Evolutionary conservation across 2,888 invertebrate genomes (phyloP).

Genomic region (Acanthosepion esculentum): DNA sequence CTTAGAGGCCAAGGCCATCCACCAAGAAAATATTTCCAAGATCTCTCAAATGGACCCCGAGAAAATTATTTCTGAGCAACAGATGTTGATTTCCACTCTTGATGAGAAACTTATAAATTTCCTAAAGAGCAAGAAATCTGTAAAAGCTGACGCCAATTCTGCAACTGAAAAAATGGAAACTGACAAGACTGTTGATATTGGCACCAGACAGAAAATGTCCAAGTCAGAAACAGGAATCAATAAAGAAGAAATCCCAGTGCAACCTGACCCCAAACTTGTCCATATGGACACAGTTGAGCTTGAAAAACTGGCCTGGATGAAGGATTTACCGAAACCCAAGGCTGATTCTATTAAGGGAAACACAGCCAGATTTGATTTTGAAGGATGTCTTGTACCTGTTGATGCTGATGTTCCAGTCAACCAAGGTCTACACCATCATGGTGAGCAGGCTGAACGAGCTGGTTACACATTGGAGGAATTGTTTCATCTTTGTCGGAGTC

Average conservation of each 20-base stretch:
- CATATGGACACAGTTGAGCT: conserved; percentile 90
- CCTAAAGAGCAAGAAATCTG: not conserved
- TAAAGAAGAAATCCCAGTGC: conserved; percentile 71
- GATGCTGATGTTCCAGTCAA: conserved; percentile 79
- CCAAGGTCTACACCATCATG: conserved; percentile 89
- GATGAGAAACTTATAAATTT: conserved; percentile 57
- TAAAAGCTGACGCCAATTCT: not conserved
- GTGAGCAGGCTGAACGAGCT: conserved; percentile 87
- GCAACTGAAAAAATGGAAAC: not conserved
- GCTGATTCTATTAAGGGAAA: conserved; percentile 63
- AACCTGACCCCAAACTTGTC: conserved; percentile 81
- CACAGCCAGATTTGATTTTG: conserved; percentile 75
- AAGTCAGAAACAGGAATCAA: not conserved
- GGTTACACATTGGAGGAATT: conserved; percentile 93
- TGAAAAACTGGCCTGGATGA: conserved; percentile 92
- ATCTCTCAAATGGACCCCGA: conserved; percentile 82
- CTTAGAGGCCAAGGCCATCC: conserved; percentile 78
- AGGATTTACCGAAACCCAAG: conserved; percentile 78
- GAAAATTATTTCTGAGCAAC: conserved; percentile 85
- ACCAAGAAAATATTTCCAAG: conserved; percentile 83
- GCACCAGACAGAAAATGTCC: not conserved
- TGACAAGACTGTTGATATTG: not conserved
- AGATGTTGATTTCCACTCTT: conserved; percentile 79
- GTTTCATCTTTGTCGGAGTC: conserved; percentile 83
- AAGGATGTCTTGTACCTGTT: conserved; percentile 75